Percentiles rank a stretch among this genome's conserved stretches.
These are phyloP conservation scores for Casuarius casuarius DNA, from an alignment of 2,113 vertebrate species.

Conservation along the genomic window DNA sequence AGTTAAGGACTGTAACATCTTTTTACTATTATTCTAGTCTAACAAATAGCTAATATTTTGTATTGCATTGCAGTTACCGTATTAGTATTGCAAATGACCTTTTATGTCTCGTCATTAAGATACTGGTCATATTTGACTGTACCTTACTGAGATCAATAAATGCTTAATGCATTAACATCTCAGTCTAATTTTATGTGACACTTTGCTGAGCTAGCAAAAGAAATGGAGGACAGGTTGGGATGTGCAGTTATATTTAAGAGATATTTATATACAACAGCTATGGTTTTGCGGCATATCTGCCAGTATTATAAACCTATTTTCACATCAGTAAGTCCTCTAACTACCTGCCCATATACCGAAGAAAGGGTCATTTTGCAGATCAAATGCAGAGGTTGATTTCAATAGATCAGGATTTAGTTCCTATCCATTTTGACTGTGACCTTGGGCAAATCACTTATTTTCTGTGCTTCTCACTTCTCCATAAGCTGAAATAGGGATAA, in stretches of 20 bases:
- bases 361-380: background rate
- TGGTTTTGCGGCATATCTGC: background rate
- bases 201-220: conserved; percentile 35
- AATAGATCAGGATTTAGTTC: background rate
- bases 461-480: background rate
- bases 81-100: background rate
- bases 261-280: conserved; percentile 21
- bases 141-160: conserved; percentile 57
- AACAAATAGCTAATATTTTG: conserved; percentile 7
- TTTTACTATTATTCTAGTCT: background rate
- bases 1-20: background rate
- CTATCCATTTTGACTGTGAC: background rate
- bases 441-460: background rate
- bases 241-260: background rate
- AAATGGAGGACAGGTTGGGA: background rate
- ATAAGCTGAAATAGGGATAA: background rate
- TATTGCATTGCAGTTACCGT: background rate
- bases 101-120: conserved; percentile 31
- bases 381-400: background rate
- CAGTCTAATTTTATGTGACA: conserved; percentile 45
- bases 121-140: background rate
- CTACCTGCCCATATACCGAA: background rate
- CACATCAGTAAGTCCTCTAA: background rate
- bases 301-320: conserved; percentile 23
- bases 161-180: conserved; percentile 30